Evolutionary conservation across 2,797 vertebrate genomes (phyloP).

Genomic region (Bufotes viridis): DNA sequence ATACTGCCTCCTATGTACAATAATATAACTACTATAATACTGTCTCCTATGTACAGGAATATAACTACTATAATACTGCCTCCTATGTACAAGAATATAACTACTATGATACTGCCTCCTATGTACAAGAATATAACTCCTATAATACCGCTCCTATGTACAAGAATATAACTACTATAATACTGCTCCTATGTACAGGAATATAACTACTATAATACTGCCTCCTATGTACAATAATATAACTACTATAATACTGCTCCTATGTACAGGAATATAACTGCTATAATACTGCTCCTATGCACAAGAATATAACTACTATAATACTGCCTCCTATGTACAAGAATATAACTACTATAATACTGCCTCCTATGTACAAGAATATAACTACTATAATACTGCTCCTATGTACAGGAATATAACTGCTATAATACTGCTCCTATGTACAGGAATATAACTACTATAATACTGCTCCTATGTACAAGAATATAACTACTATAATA

Average conservation of each 20-base stretch:
- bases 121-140: background rate
- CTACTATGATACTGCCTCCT: background rate
- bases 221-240: background rate
- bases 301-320: background rate
- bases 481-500: slow-evolving; percentile 4
- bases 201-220: slow-evolving; percentile 15
- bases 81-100: background rate
- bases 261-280: background rate
- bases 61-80: background rate
- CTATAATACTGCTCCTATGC: background rate
- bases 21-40: slow-evolving; percentile 4
- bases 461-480: background rate
- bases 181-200: background rate
- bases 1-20: background rate
- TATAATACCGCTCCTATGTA: background rate
- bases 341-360: no score
- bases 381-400: background rate
- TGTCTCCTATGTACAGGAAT: background rate
- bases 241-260: background rate
- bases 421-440: background rate
- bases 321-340: background rate
- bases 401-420: background rate
- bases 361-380: background rate
- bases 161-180: slow-evolving; percentile 5
- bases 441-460: no score